phyloP scores from a whole-genome alignment of 2,113 vertebrate genomes.

The Coturnix japonica region DNA sequence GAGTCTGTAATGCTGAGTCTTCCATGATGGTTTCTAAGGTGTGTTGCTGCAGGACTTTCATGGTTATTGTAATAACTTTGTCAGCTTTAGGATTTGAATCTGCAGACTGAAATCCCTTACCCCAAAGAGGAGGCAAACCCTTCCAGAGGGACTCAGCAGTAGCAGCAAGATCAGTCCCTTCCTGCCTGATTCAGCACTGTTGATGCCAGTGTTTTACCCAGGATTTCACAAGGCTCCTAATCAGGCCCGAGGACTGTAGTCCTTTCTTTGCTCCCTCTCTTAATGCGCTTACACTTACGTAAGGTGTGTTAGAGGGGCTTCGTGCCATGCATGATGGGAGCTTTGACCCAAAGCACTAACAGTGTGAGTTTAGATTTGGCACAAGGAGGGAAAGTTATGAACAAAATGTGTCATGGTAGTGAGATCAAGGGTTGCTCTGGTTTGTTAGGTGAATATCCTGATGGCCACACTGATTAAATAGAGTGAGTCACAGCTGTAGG shows the following conservation, averaged over 20 bases:
- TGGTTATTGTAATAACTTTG: not conserved
- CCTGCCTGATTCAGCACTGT: not conserved
- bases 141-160: not conserved
- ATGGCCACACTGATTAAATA: not conserved
- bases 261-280: not conserved
- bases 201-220: not conserved
- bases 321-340: accelerated
- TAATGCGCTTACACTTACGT: not conserved
- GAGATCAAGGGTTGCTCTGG: not conserved
- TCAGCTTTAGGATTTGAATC: not conserved
- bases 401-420: not conserved
- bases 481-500: constrained; percentile 13
- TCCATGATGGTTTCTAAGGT: not conserved
- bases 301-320: not conserved
- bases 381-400: not conserved
- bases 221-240: not conserved
- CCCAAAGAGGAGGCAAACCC: not conserved
- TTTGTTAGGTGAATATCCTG: constrained; percentile 22
- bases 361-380: not conserved
- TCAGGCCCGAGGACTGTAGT: not conserved
- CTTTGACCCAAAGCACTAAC: not conserved
- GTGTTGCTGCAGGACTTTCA: not conserved
- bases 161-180: not conserved
- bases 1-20: not conserved
- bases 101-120: not conserved